Evolutionary conservation across 2,888 invertebrate species (phyloP).

Genomic region (Itoplectis maculator): DNA sequence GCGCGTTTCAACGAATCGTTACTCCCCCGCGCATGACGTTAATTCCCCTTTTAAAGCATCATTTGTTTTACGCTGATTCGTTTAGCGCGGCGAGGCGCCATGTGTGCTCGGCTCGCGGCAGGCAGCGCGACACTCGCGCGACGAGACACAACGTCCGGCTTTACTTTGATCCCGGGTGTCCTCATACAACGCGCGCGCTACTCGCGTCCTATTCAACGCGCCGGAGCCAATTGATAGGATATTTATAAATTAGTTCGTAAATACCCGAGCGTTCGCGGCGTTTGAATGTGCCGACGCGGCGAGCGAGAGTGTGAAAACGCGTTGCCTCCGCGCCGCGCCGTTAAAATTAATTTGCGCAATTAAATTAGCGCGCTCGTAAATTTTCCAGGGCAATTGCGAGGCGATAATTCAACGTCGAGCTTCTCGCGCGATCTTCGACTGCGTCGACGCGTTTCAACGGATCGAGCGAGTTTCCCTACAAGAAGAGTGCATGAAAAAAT

Average conservation of each 20-base stretch:
- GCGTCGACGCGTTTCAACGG: too few relatives aligned
- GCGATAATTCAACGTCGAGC: background rate
- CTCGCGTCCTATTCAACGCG: too few relatives aligned
- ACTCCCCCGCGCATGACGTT: slow-evolving; percentile 23
- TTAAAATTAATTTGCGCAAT: background rate
- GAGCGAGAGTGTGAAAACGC: background rate
- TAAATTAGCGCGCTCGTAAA: background rate
- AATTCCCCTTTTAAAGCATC: slow-evolving; percentile 48
- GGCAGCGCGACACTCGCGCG: slow-evolving; percentile 1
- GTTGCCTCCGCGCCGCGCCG: background rate
- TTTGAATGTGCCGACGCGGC: background rate
- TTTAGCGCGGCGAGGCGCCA: slow-evolving; percentile 12
- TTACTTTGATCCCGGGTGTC: slow-evolving; percentile 8
- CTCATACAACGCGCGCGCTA: too few relatives aligned
- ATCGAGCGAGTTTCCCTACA: too few relatives aligned
- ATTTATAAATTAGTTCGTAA: background rate
- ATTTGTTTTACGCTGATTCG: slow-evolving; percentile 52
- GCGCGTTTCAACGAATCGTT: slow-evolving; percentile 40
- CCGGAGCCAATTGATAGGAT: background rate
- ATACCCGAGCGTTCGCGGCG: background rate
- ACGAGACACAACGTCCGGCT: background rate
- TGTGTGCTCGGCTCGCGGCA: slow-evolving; percentile 10
- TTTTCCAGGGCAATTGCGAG: too few relatives aligned
- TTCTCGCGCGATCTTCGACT: too few relatives aligned
- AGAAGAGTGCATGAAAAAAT: too few relatives aligned